phyloP scores from a whole-genome alignment of 2,113 vertebrate species.

The Gobius niger region DNA sequence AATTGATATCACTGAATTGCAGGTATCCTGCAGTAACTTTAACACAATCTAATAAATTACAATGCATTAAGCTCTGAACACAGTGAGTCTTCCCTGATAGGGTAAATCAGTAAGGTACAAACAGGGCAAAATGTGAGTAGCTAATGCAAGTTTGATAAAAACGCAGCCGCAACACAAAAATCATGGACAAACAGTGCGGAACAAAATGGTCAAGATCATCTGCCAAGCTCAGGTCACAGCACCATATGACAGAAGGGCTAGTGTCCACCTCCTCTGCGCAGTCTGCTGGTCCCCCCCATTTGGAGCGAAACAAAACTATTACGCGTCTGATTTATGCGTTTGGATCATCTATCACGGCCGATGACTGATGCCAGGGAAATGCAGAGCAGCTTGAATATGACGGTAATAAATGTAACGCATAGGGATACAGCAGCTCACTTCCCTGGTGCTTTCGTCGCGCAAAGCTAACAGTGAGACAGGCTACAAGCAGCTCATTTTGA shows the following conservation, averaged over 20 bases:
- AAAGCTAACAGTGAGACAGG: slow-evolving; percentile 39
- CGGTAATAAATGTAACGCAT: slow-evolving; percentile 55
- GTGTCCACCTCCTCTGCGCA: slow-evolving; percentile 35
- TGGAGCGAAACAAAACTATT: slow-evolving; percentile 42
- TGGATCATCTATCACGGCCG: slow-evolving; percentile 42
- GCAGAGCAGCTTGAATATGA: slow-evolving; percentile 62
- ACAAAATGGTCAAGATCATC: slow-evolving; percentile 22
- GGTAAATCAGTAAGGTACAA: neutral
- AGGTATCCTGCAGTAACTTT: too few species aligned
- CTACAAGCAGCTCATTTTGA: slow-evolving; percentile 41
- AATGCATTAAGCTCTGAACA: too few species aligned
- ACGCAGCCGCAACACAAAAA: slow-evolving; percentile 36
- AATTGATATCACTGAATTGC: too few species aligned
- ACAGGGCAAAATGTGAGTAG: neutral
- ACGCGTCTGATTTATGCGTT: slow-evolving; percentile 41
- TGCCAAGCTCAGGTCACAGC: slow-evolving; percentile 30
- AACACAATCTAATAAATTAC: too few species aligned
- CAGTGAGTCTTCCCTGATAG: too few species aligned
- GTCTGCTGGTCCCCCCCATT: slow-evolving; percentile 42
- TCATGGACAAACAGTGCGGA: slow-evolving; percentile 27
- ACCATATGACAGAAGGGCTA: slow-evolving; percentile 28
- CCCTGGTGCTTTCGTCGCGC: slow-evolving; percentile 42
- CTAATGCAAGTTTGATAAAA: slow-evolving; percentile 50
- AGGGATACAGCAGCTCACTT: slow-evolving; percentile 26
- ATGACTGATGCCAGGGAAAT: slow-evolving; percentile 49